Evolutionary conservation across 1,140 invertebrate species (phyloP), one percentile per base, ranked within the genome.

Genomic region (Drosophila quadrilineata): DNA sequence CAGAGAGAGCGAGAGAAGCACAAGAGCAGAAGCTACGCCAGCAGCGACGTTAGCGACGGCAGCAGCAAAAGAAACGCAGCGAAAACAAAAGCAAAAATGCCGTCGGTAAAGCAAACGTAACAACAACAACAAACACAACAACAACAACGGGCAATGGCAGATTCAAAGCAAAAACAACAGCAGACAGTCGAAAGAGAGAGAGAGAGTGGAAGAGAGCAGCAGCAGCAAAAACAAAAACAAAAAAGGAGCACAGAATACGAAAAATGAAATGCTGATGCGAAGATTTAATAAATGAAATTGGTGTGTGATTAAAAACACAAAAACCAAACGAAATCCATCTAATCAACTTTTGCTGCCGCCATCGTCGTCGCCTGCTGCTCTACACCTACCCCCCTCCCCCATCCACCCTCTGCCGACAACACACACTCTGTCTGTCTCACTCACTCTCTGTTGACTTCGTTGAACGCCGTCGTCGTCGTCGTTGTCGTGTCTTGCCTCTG

Each of bases 221-320:
- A 41, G n/a, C n/a, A 62, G 21, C 31, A 38, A 24, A 3, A 6
- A 24, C 3, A 3, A 24, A 24, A 24, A 31, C 40, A 17, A 41
- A 29, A 40, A 10, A 63, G 22, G 33, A 41, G 50, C 31, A 63
- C 74, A 70, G 59, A 84, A 71, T 77, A 70, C 62, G 75, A 80
- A 64, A 85, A 85, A 85, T 85, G 79, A 86, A 86, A 82, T 88
- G 87, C 87, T 89, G 87, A 88, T 89, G 87, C 87, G 82, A 88
- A 88, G 87, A 89, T 89, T 89, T 88, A 89, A 89, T 89, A 89
- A 89, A 88, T 88, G 87, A 88, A 88, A 88, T 88, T 88, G 87
- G 87, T 89, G 87, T 89, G 87, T 89, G 87, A 89, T 89, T 89
- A 89, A 89, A 89, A 89, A 89, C 87, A 89, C 87, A 88, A 89